Evolutionary conservation across 1,140 invertebrate genomes (phyloP), one percentile per base, ranked within the genome.

Genomic region (Ips typographus): DNA sequence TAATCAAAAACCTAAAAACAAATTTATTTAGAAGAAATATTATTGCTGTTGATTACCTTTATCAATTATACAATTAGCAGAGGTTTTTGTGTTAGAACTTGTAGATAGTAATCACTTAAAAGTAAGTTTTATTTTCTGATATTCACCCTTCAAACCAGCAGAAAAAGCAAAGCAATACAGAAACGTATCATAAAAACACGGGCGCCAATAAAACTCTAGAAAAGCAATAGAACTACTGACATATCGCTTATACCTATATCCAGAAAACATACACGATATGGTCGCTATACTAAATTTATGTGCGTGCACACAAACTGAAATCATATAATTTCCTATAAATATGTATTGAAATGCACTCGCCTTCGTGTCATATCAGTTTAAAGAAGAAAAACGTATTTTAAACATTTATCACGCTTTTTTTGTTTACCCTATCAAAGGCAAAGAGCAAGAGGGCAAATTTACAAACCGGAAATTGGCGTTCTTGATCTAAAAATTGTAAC

Each of bases 1-100:
- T 65, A 65, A 56, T 65, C 52, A 65, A 65, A 65, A 65, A 6
- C 7, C 2, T 49, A 8, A 49, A 49, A 6, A 49, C 6, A 49
- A 49, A 49, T 49, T 49, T 49, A 49, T 49, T 49, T 49, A 49
- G 44, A 49, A 8, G 7, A 49, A 49, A 49, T 51, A 41, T 49
- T 38, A 65, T 53, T 57, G 39, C 41, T 51, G 56, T 49, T 68
- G 56, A 68, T 22, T 68, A 58, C 42, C 56, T 40, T 22, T 43
- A 7, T 57, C 40, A 52, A 8, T 37, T 41, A 55, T 49, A 40
- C 44, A 60, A 49, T 39, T 68, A 7, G 22, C 8, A 57, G 8
- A 59, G 44, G 41, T 42, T 51, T 69, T 69, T 63, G 60, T 69
- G 67, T 69, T 69, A 69, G 67, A 58, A 47, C 51, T 63, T 69